These are phyloP conservation scores for Paratilapia polleni DNA, from an alignment of 2,113 vertebrate genomes.

Conservation along the genomic window DNA sequence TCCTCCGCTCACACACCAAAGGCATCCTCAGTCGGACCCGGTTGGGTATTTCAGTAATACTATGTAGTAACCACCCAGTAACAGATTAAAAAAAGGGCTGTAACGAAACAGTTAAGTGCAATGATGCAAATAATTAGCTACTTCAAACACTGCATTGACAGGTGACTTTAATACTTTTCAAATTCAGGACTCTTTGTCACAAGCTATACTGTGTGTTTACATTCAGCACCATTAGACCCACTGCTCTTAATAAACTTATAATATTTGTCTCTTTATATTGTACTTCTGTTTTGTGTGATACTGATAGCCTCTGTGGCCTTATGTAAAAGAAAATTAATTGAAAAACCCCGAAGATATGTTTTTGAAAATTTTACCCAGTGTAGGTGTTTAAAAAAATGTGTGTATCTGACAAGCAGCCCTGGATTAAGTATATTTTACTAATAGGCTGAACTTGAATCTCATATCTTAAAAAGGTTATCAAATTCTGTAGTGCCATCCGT, in stretches of 20 bases:
- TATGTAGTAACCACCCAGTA: not conserved
- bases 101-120: not conserved
- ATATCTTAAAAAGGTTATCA: not conserved
- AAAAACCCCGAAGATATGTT: too few relatives aligned
- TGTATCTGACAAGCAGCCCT: too few relatives aligned
- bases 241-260: too few relatives aligned
- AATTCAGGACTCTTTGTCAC: not conserved
- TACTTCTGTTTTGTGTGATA: too few relatives aligned
- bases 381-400: too few relatives aligned
- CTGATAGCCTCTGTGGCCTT: too few relatives aligned
- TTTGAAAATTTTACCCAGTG: too few relatives aligned
- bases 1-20: not conserved
- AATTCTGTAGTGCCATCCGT: too few relatives aligned
- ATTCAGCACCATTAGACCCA: not conserved
- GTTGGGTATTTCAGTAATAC: not conserved
- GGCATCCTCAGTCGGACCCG: not conserved
- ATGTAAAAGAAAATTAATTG: too few relatives aligned
- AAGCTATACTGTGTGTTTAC: not conserved
- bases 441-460: not conserved
- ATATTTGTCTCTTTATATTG: too few relatives aligned
- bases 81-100: not conserved
- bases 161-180: not conserved
- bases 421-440: not conserved
- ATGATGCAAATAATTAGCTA: not conserved
- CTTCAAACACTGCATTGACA: fast-evolving